These are phyloP conservation scores for Polymixis flavicincta DNA, from an alignment of 2,888 invertebrate genomes.

Conservation along the genomic window DNA sequence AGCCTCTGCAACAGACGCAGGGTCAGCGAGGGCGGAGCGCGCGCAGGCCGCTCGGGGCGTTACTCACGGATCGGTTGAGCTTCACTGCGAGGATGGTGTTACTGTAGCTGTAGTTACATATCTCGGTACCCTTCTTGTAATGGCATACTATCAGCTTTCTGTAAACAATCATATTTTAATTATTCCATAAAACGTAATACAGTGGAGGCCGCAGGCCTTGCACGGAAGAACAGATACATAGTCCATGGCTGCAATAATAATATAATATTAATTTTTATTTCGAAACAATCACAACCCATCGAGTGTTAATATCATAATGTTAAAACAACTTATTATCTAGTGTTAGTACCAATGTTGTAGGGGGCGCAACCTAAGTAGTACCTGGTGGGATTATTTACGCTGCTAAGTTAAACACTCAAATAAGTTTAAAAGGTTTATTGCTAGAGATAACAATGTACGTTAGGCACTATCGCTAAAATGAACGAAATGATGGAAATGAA, in stretches of 20 bases:
- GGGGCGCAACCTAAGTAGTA: too few species aligned
- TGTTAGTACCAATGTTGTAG: too few species aligned
- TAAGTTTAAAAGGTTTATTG: too few species aligned
- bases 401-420: too few species aligned
- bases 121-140: conserved; percentile 99
- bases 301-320: too few species aligned
- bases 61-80: conserved; percentile 96
- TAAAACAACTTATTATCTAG: too few species aligned
- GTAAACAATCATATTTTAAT: conserved; percentile 65
- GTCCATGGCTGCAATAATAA: background rate
- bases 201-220: background rate
- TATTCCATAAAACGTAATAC: background rate
- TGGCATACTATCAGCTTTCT: conserved; percentile 97
- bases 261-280: too few species aligned
- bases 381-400: too few species aligned
- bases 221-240: background rate
- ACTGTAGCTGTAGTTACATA: conserved; percentile 98
- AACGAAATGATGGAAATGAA: too few species aligned
- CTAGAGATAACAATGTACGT: too few species aligned
- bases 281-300: too few species aligned
- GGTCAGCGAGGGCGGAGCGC: conserved; percentile 1
- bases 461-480: too few species aligned
- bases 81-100: conserved; percentile 99
- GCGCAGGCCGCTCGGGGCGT: background rate
- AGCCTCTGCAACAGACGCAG: conserved; percentile 92